These are phyloP conservation scores for Drosophila lacteicornis DNA, from an alignment of 1,140 invertebrate species.

Conservation along the genomic window DNA sequence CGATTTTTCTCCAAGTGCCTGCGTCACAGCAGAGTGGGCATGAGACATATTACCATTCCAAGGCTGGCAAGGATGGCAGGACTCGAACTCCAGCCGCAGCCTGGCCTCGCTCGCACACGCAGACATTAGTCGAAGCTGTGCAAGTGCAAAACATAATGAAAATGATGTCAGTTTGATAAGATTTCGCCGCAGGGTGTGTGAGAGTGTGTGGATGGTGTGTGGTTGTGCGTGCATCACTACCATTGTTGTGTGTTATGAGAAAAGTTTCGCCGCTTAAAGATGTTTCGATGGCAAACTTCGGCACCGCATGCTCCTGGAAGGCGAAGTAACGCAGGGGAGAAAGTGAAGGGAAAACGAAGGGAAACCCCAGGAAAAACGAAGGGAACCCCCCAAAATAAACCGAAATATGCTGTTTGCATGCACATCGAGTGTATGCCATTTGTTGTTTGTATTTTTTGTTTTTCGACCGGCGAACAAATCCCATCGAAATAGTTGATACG, in stretches of 20 bases:
- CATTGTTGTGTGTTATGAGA: conserved; percentile 50
- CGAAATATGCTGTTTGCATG: conserved; percentile 36
- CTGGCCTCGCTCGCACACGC: conserved; percentile 6
- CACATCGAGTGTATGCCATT: conserved; percentile 29
- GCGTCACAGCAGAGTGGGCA: background rate
- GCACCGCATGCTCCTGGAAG: conserved; percentile 31
- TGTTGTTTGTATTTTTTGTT: conserved; percentile 9
- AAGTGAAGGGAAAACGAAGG: background rate
- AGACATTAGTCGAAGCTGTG: conserved; percentile 71
- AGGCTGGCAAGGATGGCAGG: conserved; percentile 1
- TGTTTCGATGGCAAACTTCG: conserved; percentile 32
- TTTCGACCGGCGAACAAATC: conserved; percentile 2
- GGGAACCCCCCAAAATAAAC: background rate
- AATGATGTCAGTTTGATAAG: conserved; percentile 81
- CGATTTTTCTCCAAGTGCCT: conserved; percentile 7
- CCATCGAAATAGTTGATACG: conserved; percentile 18
- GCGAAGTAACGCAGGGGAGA: background rate
- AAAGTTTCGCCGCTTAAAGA: conserved; percentile 64
- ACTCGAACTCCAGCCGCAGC: conserved; percentile 8
- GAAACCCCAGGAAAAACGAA: background rate
- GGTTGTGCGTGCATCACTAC: conserved; percentile 20
- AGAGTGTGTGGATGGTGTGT: conserved; percentile 10
- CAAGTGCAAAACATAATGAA: conserved; percentile 79
- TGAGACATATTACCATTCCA: conserved; percentile 30
- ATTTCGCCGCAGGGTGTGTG: conserved; percentile 54